Conservation (phyloP, 2,797 vertebrate genomes). For the Xiphophorus birchmanni region DNA sequence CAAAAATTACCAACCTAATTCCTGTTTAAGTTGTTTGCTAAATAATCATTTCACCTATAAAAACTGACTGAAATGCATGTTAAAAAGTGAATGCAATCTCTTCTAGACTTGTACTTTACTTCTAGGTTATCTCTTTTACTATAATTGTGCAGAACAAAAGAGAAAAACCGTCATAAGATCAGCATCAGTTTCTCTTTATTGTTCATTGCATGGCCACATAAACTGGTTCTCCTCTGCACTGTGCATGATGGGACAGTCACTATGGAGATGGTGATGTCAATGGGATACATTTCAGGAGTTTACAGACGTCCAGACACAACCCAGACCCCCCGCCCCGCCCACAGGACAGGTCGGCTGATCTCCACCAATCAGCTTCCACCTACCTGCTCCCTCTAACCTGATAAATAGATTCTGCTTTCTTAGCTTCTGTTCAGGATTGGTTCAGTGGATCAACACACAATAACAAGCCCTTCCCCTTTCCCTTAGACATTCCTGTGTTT, state of each 20-base stretch:
- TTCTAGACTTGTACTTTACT: not conserved
- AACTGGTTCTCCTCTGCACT: constrained; percentile 68
- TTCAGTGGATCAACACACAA: constrained; percentile 38
- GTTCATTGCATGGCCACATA: constrained; percentile 79
- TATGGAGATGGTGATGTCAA: constrained; percentile 72
- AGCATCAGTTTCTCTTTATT: constrained; percentile 65
- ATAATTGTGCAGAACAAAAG: not conserved
- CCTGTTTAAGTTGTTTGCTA: not conserved
- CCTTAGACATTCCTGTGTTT: constrained; percentile 66
- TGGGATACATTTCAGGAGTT: constrained; percentile 64
- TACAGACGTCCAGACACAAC: constrained; percentile 60
- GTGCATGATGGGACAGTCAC: constrained; percentile 77
- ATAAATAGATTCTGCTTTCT: constrained; percentile 56
- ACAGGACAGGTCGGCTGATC: constrained; percentile 31
- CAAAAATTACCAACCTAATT: not conserved
- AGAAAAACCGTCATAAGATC: not conserved
- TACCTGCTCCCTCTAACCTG: constrained; percentile 22
- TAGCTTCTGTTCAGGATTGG: not conserved
- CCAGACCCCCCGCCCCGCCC: constrained; percentile 31
- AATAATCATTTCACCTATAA: not conserved
- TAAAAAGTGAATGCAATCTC: not conserved
- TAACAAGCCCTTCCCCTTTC: constrained; percentile 41
- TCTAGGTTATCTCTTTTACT: not conserved
- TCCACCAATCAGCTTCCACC: constrained; percentile 25
- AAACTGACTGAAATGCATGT: not conserved